Conservation (phyloP, 2,113 vertebrate genomes). For the Charina bottae region DNA sequence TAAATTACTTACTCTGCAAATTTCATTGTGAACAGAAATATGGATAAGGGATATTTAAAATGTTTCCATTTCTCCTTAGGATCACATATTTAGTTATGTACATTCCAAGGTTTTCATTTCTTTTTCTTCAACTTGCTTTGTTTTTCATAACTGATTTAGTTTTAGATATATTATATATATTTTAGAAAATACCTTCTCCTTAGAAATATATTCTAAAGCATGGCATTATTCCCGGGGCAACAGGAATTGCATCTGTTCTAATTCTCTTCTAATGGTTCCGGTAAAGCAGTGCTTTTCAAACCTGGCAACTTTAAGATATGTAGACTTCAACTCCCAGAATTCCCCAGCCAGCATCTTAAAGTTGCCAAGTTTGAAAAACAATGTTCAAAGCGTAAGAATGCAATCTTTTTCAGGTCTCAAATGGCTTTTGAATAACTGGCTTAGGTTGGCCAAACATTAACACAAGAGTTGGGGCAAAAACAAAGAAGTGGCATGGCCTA, state of each 20-base stretch:
- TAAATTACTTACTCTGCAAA: not conserved
- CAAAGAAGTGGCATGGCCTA: not conserved
- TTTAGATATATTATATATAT: not conserved
- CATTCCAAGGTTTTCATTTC: not conserved
- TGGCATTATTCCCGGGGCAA: not conserved
- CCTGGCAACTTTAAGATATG: not conserved
- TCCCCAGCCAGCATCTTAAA: not conserved
- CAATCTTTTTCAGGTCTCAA: not conserved
- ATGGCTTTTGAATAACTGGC: not conserved
- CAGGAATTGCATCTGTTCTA: constrained; percentile 40
- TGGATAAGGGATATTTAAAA: not conserved
- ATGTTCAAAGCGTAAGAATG: not conserved
- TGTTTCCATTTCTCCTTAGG: not conserved
- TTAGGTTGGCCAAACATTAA: not conserved
- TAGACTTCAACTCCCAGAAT: not conserved
- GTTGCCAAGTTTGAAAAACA: not conserved
- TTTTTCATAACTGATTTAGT: not conserved
- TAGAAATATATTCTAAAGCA: no score
- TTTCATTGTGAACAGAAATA: not conserved
- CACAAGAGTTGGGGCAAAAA: not conserved
- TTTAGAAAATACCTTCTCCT: not conserved
- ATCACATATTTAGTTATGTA: not conserved
- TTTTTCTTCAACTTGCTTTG: not conserved
- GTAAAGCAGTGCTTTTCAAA: not conserved
- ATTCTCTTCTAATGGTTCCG: constrained; percentile 42